Evolutionary conservation across 2,113 vertebrate genomes (phyloP), one percentile per base, ranked within the genome.

Genomic region (Gymnogyps californianus): DNA sequence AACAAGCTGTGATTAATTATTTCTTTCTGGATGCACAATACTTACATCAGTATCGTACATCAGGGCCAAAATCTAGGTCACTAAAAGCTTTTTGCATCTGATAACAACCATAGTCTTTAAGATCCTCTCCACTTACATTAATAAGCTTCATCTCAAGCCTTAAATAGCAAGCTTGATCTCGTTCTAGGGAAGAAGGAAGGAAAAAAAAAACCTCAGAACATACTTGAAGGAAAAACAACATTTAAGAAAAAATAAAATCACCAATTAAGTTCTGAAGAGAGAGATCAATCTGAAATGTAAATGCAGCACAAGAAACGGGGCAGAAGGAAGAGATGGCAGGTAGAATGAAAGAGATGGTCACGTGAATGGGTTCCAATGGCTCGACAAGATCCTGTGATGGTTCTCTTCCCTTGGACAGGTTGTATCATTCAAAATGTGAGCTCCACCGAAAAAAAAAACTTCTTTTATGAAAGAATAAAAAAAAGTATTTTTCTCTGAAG

Each of bases 81-180:
- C 69, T 92, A 89, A 91, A 95, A 97, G 91, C 83, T 87, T 95
- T 95, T 64, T 92, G 61, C 44, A 62, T 64, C 42, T 84, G 69
- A 10, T 84, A 87, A 80, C 47, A 92, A 42, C 25, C 31, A 71
- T 0, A 57, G 42, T 44, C 76, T 89, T 87, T 29, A 72, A 84
- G 72, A 87, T 52, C 69, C 44, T 69, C 49, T 72, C 52, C 57
- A 42, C 61, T 94, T 38, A 75, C 1, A 0, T 81, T 72, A 90
- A 44, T 71, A 81, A 96, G 47, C 69, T 79, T 82, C 58, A 52
- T 64, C 58, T 72, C 42, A n/a, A 55, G 17, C 49, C 69, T 92
- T 71, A 92, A 34, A 93, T 1, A 79, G 44, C 86, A 93, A 78
- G 36, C 21, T 54, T 59, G 44, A 81, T 22, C 31, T 64, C 9